Evolutionary conservation across 1,140 invertebrate genomes (phyloP).

Genomic region (Drosophila punjabiensis): DNA sequence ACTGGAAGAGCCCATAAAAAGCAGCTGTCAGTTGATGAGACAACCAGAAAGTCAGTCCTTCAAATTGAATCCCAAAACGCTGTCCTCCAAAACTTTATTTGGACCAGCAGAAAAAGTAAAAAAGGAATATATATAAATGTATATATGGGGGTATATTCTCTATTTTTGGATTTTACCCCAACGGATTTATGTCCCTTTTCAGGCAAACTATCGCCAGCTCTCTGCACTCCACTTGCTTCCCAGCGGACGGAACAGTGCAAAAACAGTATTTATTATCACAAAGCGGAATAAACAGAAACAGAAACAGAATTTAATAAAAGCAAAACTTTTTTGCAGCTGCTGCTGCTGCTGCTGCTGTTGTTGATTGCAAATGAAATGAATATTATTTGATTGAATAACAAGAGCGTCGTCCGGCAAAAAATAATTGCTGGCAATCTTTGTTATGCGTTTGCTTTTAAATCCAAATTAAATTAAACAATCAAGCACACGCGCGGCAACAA

Average conservation of each 20-base stretch:
- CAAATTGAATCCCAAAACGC: slow-evolving; percentile 11
- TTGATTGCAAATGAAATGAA: slow-evolving; percentile 57
- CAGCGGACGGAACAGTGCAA: slow-evolving; percentile 26
- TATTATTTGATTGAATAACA: slow-evolving; percentile 56
- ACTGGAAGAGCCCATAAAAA: slow-evolving; percentile 1
- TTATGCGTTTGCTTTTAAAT: slow-evolving; percentile 73
- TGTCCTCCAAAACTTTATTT: slow-evolving; percentile 10
- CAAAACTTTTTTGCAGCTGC: slow-evolving; percentile 35
- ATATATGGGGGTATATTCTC: background rate
- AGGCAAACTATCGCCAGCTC: slow-evolving; percentile 33
- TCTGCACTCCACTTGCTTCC: slow-evolving; percentile 8
- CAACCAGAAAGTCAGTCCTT: slow-evolving; percentile 7
- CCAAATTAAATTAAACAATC: slow-evolving; percentile 76
- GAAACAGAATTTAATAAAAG: slow-evolving; percentile 45
- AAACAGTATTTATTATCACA: slow-evolving; percentile 49
- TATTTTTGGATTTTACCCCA: slow-evolving; percentile 8
- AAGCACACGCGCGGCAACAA: slow-evolving; percentile 48
- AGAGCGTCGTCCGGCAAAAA: slow-evolving; percentile 39
- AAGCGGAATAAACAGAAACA: slow-evolving; percentile 49
- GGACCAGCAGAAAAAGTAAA: background rate
- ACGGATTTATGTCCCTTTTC: slow-evolving; percentile 40
- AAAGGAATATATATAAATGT: background rate
- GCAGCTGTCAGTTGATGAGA: slow-evolving; percentile 9
- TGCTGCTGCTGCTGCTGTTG: slow-evolving; percentile 26
- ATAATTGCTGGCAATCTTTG: slow-evolving; percentile 58